phyloP scores from a whole-genome alignment of 2,113 vertebrate genomes.

The Anser brachyrhynchus region DNA sequence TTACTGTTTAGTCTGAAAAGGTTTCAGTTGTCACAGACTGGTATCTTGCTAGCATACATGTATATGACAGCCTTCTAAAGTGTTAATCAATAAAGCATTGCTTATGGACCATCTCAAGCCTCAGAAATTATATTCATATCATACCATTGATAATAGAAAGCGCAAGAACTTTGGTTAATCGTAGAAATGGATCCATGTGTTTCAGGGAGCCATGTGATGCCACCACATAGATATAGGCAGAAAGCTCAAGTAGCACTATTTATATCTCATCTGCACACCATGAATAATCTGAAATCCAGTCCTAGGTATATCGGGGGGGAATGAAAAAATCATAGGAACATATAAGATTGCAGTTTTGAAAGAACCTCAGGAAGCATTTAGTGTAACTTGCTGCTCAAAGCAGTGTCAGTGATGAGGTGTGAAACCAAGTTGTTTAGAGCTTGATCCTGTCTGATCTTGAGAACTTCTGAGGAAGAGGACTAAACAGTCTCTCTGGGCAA shows the following conservation, averaged over 20 bases:
- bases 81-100: conserved; percentile 9
- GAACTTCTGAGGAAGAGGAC: background rate
- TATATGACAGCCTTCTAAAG: conserved; percentile 1
- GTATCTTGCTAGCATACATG: background rate
- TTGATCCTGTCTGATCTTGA: background rate
- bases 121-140: background rate
- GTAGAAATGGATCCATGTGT: background rate
- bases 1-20: conserved; percentile 6
- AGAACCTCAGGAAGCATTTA: background rate
- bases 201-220: background rate
- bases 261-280: background rate
- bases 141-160: background rate
- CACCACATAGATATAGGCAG: background rate
- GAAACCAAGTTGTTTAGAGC: background rate
- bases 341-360: background rate
- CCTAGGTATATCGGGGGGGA: background rate
- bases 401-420: background rate
- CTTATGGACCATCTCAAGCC: background rate
- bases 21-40: background rate
- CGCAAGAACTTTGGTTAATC: background rate
- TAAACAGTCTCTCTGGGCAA: background rate
- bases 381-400: background rate
- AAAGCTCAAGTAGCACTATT: background rate
- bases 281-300: background rate
- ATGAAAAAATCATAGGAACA: background rate